A percentile compares a stretch with the other conserved stretches of the same genome.
Conservation (phyloP, 2,113 vertebrate genomes). For the Geococcyx californianus region DNA sequence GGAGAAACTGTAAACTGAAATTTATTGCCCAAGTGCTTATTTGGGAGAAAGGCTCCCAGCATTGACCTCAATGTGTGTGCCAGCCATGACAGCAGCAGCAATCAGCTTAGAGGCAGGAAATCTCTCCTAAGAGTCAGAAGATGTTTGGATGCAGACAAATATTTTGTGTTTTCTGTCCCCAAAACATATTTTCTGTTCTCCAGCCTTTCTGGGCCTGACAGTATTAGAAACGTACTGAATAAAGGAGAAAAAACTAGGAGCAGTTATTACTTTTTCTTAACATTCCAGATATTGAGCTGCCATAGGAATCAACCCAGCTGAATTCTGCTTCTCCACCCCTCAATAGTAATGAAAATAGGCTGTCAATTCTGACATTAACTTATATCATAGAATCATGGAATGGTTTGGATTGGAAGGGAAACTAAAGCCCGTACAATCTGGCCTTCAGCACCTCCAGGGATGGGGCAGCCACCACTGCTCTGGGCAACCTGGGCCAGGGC, state of each 20-base stretch:
- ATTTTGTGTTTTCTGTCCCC: neutral
- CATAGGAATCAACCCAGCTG: neutral
- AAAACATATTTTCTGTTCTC: neutral
- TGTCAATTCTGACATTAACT: neutral
- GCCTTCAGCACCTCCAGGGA: too few species aligned
- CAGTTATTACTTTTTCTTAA: neutral
- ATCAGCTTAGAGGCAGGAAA: neutral
- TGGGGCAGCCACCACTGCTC: too few species aligned
- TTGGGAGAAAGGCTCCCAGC: neutral
- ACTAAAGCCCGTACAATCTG: too few species aligned
- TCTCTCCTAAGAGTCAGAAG: neutral
- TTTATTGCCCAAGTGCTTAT: neutral
- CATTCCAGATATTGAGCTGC: neutral
- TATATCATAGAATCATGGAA: neutral
- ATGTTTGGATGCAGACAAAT: neutral
- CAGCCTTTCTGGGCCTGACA: neutral
- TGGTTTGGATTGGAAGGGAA: too few species aligned
- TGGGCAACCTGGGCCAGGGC: too few species aligned
- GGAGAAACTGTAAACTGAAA: neutral
- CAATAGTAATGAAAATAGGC: neutral
- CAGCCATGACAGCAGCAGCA: neutral
- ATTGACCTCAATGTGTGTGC: rapidly evolving
- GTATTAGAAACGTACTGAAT: neutral
- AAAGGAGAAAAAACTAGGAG: neutral
- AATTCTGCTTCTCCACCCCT: neutral